Conservation (phyloP, 2,888 invertebrate species). For the Camptogramma bilineatum region DNA sequence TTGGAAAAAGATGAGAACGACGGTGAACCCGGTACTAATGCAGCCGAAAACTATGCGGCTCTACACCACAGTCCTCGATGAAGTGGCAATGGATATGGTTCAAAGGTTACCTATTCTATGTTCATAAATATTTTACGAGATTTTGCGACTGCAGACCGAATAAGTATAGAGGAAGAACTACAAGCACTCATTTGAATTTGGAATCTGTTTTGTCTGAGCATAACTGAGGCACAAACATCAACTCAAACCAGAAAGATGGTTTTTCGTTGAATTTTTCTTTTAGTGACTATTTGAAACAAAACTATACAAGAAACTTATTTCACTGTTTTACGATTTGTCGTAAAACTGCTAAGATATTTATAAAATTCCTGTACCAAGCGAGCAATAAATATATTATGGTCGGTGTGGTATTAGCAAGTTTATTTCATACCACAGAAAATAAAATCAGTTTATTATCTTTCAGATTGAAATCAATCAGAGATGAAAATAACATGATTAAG, state of each 20-base stretch:
- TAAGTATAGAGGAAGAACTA: too few species aligned
- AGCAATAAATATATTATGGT: too few species aligned
- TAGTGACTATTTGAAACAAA: too few species aligned
- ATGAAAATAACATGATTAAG: constrained; percentile 83
- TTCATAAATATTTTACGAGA: background rate
- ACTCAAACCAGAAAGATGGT: too few species aligned
- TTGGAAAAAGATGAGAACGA: constrained; percentile 91
- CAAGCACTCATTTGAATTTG: too few species aligned
- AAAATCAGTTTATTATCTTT: constrained; percentile 30
- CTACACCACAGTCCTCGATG: constrained; percentile 87
- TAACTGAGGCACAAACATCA: too few species aligned
- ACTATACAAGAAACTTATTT: background rate
- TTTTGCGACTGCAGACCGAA: too few species aligned
- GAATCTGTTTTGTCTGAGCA: too few species aligned
- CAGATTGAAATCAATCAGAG: constrained; percentile 82
- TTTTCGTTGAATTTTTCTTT: too few species aligned
- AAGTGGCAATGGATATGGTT: constrained; percentile 88
- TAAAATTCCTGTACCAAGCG: too few species aligned
- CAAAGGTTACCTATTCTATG: too few species aligned
- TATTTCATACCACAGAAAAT: background rate
- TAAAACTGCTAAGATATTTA: too few species aligned
- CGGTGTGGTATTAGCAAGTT: background rate
- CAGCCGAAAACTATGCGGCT: constrained; percentile 89
- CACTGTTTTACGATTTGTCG: background rate
- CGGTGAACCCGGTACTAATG: constrained; percentile 91